Evolutionary conservation across 2,113 vertebrate genomes (phyloP).

Genomic region (Anolis carolinensis): DNA sequence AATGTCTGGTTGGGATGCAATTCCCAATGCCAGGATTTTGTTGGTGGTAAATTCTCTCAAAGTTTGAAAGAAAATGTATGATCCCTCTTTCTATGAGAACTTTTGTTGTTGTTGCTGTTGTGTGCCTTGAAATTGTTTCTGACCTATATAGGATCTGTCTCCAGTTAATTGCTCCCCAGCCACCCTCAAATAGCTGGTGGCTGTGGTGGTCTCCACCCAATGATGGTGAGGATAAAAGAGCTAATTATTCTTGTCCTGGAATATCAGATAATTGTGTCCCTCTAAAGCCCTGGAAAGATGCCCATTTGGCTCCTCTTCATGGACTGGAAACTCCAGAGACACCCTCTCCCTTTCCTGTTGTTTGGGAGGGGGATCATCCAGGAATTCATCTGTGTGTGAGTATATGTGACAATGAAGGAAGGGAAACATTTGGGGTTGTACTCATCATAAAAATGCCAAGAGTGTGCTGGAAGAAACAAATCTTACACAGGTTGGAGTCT

Average conservation of each 20-base stretch:
- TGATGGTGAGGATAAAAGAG: neutral
- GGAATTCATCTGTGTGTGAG: neutral
- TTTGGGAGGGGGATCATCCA: neutral
- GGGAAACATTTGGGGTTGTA: neutral
- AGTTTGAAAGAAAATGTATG: neutral
- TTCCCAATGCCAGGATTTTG: neutral
- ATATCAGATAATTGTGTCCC: neutral
- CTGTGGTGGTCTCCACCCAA: neutral
- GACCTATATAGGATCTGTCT: neutral
- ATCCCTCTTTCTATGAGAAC: neutral
- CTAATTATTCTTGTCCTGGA: neutral
- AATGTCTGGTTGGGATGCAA: neutral
- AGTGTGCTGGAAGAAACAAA: neutral
- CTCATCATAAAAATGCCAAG: too few relatives aligned
- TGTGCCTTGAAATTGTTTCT: too few relatives aligned
- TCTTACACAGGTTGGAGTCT: neutral
- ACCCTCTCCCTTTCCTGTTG: slow-evolving; percentile 2
- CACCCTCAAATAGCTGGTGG: neutral
- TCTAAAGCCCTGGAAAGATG: neutral
- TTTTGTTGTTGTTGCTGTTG: too few relatives aligned
- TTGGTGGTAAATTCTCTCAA: neutral
- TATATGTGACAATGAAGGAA: neutral
- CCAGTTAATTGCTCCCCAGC: neutral
- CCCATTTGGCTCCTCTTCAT: neutral
- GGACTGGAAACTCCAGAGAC: neutral